A percentile compares a stretch with the other conserved stretches of the same genome.
Evolutionary conservation across 2,888 invertebrate genomes (phyloP).

Genomic region (Anodontia alba): DNA sequence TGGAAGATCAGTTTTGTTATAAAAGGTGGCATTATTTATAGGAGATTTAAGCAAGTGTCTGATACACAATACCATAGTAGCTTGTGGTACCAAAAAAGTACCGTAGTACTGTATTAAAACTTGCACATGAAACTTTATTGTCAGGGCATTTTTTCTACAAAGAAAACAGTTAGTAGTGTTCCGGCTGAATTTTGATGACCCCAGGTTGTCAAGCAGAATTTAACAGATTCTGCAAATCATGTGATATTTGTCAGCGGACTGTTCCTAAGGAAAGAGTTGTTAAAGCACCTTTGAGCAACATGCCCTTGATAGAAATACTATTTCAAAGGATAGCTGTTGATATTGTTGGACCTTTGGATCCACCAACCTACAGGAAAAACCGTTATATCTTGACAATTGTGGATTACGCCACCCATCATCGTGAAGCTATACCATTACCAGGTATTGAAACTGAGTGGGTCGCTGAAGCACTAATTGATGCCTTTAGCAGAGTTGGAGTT

Average conservation of each 20-base stretch:
- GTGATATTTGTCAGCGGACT: slow-evolving; percentile 49
- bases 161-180: slow-evolving; percentile 3
- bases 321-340: slow-evolving; percentile 57
- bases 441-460: slow-evolving; percentile 41
- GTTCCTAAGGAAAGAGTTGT: slow-evolving; percentile 43
- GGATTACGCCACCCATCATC: slow-evolving; percentile 29
- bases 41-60: slow-evolving; percentile 25
- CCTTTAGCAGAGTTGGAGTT: slow-evolving; percentile 37
- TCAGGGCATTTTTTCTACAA: slow-evolving; percentile 18
- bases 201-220: slow-evolving; percentile 52
- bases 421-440: slow-evolving; percentile 25
- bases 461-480: slow-evolving; percentile 50
- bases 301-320: slow-evolving; percentile 59
- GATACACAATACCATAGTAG: slow-evolving; percentile 24
- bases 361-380: slow-evolving; percentile 39
- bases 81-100: slow-evolving; percentile 48
- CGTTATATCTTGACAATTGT: slow-evolving; percentile 38
- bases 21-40: slow-evolving; percentile 30
- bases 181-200: slow-evolving; percentile 55
- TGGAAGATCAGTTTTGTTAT: slow-evolving; percentile 16
- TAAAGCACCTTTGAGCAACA: slow-evolving; percentile 45
- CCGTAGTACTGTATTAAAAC: slow-evolving; percentile 34
- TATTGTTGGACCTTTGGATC: slow-evolving; percentile 52
- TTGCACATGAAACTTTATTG: slow-evolving; percentile 58
- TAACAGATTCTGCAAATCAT: slow-evolving; percentile 45